Base-by-base conservation (phyloP, 2,888 invertebrate species). In the Lasioglossum calceatum region DNA sequence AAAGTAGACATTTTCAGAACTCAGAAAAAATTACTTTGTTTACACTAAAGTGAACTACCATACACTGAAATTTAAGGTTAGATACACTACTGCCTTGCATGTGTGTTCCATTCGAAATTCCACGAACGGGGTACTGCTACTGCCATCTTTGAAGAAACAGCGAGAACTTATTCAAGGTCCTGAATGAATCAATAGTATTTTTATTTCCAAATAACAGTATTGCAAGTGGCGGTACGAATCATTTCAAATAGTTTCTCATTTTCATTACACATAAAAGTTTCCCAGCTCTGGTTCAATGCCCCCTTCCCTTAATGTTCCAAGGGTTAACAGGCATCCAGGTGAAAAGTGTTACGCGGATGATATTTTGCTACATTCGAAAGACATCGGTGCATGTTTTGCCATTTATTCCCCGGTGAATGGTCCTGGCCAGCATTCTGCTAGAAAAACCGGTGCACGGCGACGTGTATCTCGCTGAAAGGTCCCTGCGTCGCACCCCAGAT, bases 401-500 rank as follows among this genome's bases (percentile, higher is more conserved):
- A 39, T 70, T 39, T 70, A 39, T 39, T 23, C 39, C 23, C 8
- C 4, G 70, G 10, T 39, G 39, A 71, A 71, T 42, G n/a, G n/a
- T 14, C 4, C 23, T 42, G 23, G 39, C 39, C 70, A 39, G 39
- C 39, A 39, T 71, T n/a, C 42, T 42, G n/a, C n/a, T 39, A n/a
- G n/a, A 12, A 12, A 42, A 71, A 42, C 39, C 39, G 14, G 14
- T n/a, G 71, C 71, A 71, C 71, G n/a, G 39, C 39, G 23, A n/a
- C 70, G 23, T 23, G 36, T 39, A 23, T 42, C 70, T 23, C 70
- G 70, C 23, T 70, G 70, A 71, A 71, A 71, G 71, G 39, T 71
- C 71, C n/a, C 70, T n/a, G 4, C 71, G 71, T 71, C 5, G 71
- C 39, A 42, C 39, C 71, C n/a, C 39, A 42, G 39, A 78, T 82